phyloP scores from a whole-genome alignment of 2,113 vertebrate species.

The Calypte anna region DNA sequence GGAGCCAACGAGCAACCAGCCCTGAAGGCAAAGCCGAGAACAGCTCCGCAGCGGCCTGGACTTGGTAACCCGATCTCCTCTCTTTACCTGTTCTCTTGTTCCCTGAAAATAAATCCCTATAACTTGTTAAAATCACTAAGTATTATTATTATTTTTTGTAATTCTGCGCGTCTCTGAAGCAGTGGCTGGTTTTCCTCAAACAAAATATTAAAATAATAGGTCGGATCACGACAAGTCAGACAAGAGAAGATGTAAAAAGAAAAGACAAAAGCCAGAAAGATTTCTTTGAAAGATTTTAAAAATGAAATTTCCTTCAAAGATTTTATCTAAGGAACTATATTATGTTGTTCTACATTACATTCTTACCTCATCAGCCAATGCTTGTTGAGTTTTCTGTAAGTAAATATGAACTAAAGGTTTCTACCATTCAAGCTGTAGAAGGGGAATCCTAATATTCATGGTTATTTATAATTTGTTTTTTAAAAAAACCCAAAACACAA shows the following conservation, averaged over 20 bases:
- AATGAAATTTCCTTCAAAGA: not conserved
- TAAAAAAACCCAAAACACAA: no score
- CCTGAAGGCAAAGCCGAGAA: no score
- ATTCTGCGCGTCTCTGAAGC: no score
- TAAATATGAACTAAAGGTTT: not conserved
- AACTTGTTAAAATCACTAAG: no score
- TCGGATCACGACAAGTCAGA: not conserved
- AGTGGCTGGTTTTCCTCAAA: no score
- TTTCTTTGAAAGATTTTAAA: not conserved
- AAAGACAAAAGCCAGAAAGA: not conserved
- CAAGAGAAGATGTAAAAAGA: not conserved
- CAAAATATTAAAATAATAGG: no score
- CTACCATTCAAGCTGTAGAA: not conserved
- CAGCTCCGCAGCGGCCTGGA: no score
- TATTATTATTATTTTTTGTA: no score
- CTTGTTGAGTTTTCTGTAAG: not conserved
- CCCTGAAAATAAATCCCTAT: no score
- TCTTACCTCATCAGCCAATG: not conserved
- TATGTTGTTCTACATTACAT: not conserved
- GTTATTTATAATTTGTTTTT: not conserved
- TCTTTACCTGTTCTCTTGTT: no score
- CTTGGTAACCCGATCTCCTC: no score
- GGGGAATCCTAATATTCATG: not conserved
- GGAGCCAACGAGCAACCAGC: no score
- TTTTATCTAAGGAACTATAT: not conserved